Evolutionary conservation across 2,888 invertebrate genomes (phyloP), one percentile per base, ranked within the genome.

Genomic region (Meganola albula): DNA sequence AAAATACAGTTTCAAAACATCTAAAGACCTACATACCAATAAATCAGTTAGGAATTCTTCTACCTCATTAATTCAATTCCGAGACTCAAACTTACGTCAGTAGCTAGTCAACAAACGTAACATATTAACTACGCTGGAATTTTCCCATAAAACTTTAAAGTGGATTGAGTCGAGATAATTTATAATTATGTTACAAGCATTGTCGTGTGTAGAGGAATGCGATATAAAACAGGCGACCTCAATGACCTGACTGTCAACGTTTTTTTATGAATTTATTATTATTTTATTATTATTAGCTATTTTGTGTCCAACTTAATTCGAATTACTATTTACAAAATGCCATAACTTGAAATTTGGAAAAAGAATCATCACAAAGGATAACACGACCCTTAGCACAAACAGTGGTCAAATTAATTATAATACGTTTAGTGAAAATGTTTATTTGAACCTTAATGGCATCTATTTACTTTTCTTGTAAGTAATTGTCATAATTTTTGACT

Each of bases 391-490:
- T n/a, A n/a, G n/a, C n/a, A n/a, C n/a, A n/a, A n/a, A n/a, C n/a
- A n/a, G n/a, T n/a, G n/a, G n/a, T n/a, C n/a, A n/a, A n/a, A n/a
- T n/a, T n/a, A n/a, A n/a, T n/a, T n/a, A n/a, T n/a, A n/a, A n/a
- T n/a, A n/a, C 1, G n/a, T 21, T 10, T 7, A 5, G n/a, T 7
- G n/a, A 21, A 27, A 36, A 20, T 40, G 25, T 22, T n/a, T n/a
- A n/a, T n/a, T n/a, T n/a, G n/a, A n/a, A n/a, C n/a, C n/a, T n/a
- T n/a, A n/a, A n/a, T n/a, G n/a, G 45, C 48, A 66, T 67, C 58
- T 61, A 64, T 62, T 62, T 63, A 61, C 62, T 58, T 63, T 55
- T 61, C 53, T 53, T 54, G 43, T 39, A 41, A 49, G 46, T 44
- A 62, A 63, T 70, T 66, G 69, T 48, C 52, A 45, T 40, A 58